These are phyloP conservation scores for Scaptomyza polygonia DNA, from an alignment of 2,888 invertebrate species.

Conservation along the genomic window DNA sequence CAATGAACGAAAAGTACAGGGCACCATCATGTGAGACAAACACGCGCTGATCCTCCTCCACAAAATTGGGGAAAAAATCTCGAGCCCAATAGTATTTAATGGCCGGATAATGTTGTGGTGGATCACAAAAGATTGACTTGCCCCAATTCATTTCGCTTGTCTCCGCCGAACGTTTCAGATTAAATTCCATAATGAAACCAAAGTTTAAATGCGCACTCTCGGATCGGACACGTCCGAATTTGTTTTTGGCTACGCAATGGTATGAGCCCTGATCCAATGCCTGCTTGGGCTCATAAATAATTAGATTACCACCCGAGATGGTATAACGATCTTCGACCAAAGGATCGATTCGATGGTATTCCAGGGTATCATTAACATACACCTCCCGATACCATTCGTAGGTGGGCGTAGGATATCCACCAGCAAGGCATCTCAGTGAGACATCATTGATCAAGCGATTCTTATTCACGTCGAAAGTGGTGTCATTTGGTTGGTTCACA, in stretches of 20 bases:
- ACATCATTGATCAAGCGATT: conserved; percentile 90
- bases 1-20: conserved; percentile 96
- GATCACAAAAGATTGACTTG: conserved; percentile 95
- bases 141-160: conserved; percentile 96
- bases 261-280: conserved; percentile 93
- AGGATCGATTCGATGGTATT: conserved; percentile 91
- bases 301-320: conserved; percentile 95
- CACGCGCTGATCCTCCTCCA: conserved; percentile 95
- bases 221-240: conserved; percentile 94
- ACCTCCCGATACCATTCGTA: conserved; percentile 96
- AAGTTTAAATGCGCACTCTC: conserved; percentile 94
- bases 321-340: conserved; percentile 90
- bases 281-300: conserved; percentile 93
- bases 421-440: conserved; percentile 91
- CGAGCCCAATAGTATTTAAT: conserved; percentile 97
- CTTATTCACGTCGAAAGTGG: conserved; percentile 92
- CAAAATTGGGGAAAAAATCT: conserved; percentile 94
- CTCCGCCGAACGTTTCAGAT: conserved; percentile 93
- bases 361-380: conserved; percentile 91
- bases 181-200: conserved; percentile 95
- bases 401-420: conserved; percentile 94
- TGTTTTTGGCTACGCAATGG: conserved; percentile 96
- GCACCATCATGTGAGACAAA: conserved; percentile 98
- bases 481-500: conserved; percentile 92
- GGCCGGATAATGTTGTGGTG: conserved; percentile 95